These are phyloP conservation scores for Epinotia bilunana DNA, from an alignment of 2,888 invertebrate species.

Conservation along the genomic window DNA sequence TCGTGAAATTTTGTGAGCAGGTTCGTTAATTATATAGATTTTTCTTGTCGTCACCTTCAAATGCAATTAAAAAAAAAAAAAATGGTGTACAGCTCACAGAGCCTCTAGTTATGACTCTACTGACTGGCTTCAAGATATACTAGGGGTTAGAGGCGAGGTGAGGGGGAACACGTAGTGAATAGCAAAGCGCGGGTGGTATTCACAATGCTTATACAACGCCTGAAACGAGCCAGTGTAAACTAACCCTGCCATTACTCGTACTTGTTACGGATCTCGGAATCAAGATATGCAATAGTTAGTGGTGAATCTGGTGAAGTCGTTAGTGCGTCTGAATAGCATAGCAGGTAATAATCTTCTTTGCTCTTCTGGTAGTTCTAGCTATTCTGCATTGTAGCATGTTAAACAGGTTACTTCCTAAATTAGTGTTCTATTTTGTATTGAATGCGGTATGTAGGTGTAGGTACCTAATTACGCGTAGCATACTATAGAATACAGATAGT, in stretches of 20 bases:
- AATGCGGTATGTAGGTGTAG: not conserved
- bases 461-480: not conserved
- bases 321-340: not conserved
- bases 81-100: too few relatives aligned
- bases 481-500: not conserved
- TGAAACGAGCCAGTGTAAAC: not conserved
- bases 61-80: too few relatives aligned
- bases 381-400: constrained; percentile 6
- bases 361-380: not conserved
- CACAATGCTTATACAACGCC: not conserved
- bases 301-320: not conserved
- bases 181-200: not conserved
- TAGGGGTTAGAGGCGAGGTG: not conserved
- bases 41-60: too few relatives aligned
- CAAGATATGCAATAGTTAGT: not conserved
- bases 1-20: too few relatives aligned
- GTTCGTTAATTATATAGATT: too few relatives aligned
- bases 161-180: not conserved
- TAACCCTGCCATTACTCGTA: not conserved
- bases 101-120: not conserved
- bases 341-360: not conserved
- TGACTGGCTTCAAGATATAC: too few relatives aligned
- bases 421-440: constrained; percentile 19
- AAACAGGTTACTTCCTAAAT: constrained; percentile 19
- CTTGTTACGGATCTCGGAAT: not conserved